Base-by-base conservation (phyloP, 1,140 invertebrate species). In the Copidosoma floridanum region DNA sequence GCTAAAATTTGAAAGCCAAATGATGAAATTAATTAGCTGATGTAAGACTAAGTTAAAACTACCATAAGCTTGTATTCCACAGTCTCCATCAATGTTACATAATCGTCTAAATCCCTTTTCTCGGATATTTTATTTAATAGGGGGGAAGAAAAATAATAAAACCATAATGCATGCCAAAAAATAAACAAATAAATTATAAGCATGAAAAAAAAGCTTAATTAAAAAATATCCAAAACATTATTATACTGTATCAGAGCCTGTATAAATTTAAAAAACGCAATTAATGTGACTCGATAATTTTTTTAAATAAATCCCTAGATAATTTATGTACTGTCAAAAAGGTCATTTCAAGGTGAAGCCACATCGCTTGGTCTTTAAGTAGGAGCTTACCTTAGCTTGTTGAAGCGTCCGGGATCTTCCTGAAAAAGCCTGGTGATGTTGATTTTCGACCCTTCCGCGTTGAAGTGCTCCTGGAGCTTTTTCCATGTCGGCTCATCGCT, bases 371-470 rank as follows among this genome's bases (percentile, higher is more conserved):
- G 16, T 43, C 16, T 3, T 24, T 52, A 10, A n/a, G n/a, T n/a
- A n/a, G n/a, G n/a, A n/a, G n/a, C n/a, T n/a, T 57, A 94, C 93
- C 89, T 93, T 77, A 86, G 91, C 74, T 92, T 92, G 24, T 88
- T 79, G 71, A 94, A 95, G 27, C 93, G 83, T 32, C 87, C 78
- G 0, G 86, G 73, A 81, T 95, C 90, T 65, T 87, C 76, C 62
- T 86, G 79, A 67, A 96, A 94, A 47, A 95, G 73, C 64, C 91
- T 81, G 59, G 83, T 83, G 67, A 95, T 91, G 65, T 91, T 86
- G 6, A 96, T 83, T 67, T 89, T 86, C 2, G 83, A 75, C 10
- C 83, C 86, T 68, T 88, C 85, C 10, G 72, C 71, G 57, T 88
- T 78, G 69, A 86, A 92, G 76, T 87, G 90, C 35, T 88, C 81